These are phyloP conservation scores for Agraylea sexmaculata DNA, from an alignment of 1,140 invertebrate species.

Conservation along the genomic window DNA sequence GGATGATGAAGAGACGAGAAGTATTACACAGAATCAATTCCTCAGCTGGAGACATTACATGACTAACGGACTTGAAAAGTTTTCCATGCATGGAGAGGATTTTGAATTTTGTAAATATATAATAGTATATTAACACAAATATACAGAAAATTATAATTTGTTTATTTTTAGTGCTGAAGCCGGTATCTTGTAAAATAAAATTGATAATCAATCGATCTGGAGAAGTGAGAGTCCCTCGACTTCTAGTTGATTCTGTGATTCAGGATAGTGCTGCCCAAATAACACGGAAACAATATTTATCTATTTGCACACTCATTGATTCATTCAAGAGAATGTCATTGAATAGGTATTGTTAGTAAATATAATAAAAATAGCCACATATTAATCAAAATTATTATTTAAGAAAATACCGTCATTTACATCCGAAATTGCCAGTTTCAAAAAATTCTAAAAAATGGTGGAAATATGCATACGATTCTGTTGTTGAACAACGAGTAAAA, in stretches of 20 bases:
- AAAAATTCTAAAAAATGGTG: constrained; percentile 55
- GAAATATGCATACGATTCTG: constrained; percentile 62
- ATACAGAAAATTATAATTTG: constrained; percentile 12
- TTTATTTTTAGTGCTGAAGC: constrained; percentile 50
- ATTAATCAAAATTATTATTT: constrained; percentile 17
- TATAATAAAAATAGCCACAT: not conserved
- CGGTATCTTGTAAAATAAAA: constrained; percentile 68
- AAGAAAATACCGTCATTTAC: constrained; percentile 43
- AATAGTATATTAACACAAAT: not conserved
- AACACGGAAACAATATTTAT: constrained; percentile 60
- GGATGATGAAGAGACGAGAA: constrained; percentile 32
- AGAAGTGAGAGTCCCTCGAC: constrained; percentile 55
- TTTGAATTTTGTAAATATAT: constrained; percentile 61
- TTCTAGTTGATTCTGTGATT: constrained; percentile 62
- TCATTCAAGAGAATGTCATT: constrained; percentile 56
- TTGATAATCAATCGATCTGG: constrained; percentile 64
- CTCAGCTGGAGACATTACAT: constrained; percentile 56
- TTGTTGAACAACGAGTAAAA: constrained; percentile 57
- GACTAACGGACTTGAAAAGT: constrained; percentile 60
- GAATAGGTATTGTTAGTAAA: constrained; percentile 42
- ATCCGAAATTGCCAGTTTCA: constrained; percentile 36
- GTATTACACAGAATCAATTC: constrained; percentile 46
- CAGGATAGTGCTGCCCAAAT: constrained; percentile 66
- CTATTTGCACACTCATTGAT: constrained; percentile 51
- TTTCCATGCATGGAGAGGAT: constrained; percentile 58